A percentile compares a stretch with the other conserved stretches of the same genome.
phyloP scores from a whole-genome alignment of 2,888 invertebrate species.

The Chrysodeixis includens region DNA sequence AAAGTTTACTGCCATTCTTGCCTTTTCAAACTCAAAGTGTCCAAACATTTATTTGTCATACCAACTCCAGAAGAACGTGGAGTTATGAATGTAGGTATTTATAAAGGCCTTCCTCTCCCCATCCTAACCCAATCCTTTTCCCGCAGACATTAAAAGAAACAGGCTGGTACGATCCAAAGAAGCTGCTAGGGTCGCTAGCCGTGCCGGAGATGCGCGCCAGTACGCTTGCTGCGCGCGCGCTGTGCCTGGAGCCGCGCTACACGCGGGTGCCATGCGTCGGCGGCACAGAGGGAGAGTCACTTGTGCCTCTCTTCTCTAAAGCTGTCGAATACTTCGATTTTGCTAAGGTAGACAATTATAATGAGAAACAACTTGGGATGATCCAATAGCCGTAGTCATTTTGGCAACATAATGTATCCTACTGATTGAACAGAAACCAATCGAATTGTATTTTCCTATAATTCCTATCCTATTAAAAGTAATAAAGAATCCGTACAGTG shows the following conservation, averaged over 20 bases:
- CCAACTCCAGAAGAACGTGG: not conserved
- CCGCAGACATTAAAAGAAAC: conserved; percentile 81
- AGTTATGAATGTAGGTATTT: too few species aligned
- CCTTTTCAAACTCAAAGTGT: too few species aligned
- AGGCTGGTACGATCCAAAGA: conserved; percentile 82
- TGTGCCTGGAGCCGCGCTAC: conserved; percentile 79
- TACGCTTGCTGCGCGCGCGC: conserved; percentile 79
- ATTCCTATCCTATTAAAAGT: conserved; percentile 29
- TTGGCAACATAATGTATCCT: not conserved
- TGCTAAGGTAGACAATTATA: conserved; percentile 68
- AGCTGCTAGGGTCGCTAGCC: conserved; percentile 80
- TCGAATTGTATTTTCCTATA: conserved; percentile 9
- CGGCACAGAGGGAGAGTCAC: conserved; percentile 79
- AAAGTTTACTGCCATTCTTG: too few species aligned
- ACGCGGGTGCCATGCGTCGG: conserved; percentile 83
- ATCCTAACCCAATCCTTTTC: conserved; percentile 9
- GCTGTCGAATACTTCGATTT: conserved; percentile 83
- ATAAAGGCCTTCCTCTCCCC: not conserved
- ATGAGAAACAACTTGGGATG: too few species aligned
- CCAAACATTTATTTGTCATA: not conserved
- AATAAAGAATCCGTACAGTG: conserved; percentile 52
- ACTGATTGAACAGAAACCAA: conserved; percentile 10
- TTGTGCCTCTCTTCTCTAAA: conserved; percentile 83
- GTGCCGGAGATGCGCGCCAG: conserved; percentile 85
- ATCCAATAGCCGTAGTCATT: too few species aligned